Evolutionary conservation across 2,888 invertebrate species (phyloP).

Genomic region (Timema podura): DNA sequence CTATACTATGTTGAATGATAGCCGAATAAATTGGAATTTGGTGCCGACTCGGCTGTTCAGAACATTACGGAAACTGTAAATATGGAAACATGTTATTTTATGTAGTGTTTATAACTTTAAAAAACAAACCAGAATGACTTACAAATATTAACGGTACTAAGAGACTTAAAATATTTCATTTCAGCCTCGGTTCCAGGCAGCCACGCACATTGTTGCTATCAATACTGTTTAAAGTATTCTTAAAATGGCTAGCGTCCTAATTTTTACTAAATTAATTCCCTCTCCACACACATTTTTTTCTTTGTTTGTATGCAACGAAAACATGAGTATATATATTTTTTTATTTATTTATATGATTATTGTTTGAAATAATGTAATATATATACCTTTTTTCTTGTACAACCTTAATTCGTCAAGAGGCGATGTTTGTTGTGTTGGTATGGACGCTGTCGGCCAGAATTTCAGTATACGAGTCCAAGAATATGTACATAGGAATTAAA

Average conservation of each 20-base stretch:
- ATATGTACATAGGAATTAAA: too few species aligned
- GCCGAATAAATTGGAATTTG: conserved; percentile 4
- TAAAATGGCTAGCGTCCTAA: neutral
- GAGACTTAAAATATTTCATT: conserved; percentile 18
- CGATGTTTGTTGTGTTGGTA: too few species aligned
- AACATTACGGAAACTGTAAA: conserved; percentile 15
- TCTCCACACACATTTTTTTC: neutral
- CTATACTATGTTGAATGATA: neutral
- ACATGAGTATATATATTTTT: too few species aligned
- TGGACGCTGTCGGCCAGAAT: too few species aligned
- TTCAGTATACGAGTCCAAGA: too few species aligned
- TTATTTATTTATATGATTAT: too few species aligned
- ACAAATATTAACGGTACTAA: conserved; percentile 20
- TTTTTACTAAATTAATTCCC: neutral
- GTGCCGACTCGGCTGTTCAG: conserved; percentile 20
- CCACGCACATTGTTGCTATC: neutral
- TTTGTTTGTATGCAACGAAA: too few species aligned
- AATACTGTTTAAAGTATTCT: neutral
- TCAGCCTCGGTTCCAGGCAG: conserved; percentile 2
- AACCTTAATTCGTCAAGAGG: too few species aligned
- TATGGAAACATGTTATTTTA: conserved; percentile 9
- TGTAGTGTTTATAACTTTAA: conserved; percentile 7
- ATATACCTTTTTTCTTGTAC: too few species aligned
- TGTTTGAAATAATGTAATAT: too few species aligned
- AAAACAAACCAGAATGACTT: neutral